Evolutionary conservation across 2,797 vertebrate species (phyloP).

Genomic region (Benthosema pterotum): DNA sequence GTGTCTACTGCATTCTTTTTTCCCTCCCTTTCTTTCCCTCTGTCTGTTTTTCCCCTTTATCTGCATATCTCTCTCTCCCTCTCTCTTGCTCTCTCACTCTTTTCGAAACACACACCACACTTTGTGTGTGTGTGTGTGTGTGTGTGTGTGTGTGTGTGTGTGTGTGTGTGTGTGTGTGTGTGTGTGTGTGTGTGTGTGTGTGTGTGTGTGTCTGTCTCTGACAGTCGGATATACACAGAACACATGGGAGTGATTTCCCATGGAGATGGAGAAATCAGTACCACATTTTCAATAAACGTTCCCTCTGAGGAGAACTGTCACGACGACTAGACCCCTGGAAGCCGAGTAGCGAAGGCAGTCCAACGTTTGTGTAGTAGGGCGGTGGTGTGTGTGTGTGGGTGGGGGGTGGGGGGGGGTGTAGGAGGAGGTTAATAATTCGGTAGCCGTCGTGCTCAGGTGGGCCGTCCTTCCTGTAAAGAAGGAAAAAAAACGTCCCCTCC

Average conservation of each 20-base stretch:
- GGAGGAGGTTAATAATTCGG: too few species aligned
- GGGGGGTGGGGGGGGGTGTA: background rate
- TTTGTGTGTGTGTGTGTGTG: too few species aligned
- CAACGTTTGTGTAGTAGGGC: constrained; percentile 2
- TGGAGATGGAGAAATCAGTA: constrained; percentile 12
- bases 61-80: constrained; percentile 10
- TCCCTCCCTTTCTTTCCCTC: background rate
- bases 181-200: too few species aligned
- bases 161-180: too few species aligned
- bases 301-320: constrained; percentile 33
- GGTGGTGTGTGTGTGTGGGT: constrained; percentile 39
- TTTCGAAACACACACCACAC: background rate
- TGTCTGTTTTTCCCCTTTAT: background rate
- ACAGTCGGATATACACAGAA: constrained; percentile 26
- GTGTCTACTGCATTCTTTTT: constrained; percentile 4
- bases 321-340: too few species aligned
- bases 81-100: constrained; percentile 3
- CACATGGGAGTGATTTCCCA: constrained; percentile 36
- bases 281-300: constrained; percentile 15
- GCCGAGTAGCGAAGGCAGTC: too few species aligned
- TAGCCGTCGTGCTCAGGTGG: constrained; percentile 41
- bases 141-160: too few species aligned
- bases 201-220: background rate
- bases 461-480: constrained; percentile 25
- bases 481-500: background rate